Evolutionary conservation across 1,140 invertebrate species (phyloP), one percentile per base, ranked within the genome.

Genomic region (Teleopsis dalmanni): DNA sequence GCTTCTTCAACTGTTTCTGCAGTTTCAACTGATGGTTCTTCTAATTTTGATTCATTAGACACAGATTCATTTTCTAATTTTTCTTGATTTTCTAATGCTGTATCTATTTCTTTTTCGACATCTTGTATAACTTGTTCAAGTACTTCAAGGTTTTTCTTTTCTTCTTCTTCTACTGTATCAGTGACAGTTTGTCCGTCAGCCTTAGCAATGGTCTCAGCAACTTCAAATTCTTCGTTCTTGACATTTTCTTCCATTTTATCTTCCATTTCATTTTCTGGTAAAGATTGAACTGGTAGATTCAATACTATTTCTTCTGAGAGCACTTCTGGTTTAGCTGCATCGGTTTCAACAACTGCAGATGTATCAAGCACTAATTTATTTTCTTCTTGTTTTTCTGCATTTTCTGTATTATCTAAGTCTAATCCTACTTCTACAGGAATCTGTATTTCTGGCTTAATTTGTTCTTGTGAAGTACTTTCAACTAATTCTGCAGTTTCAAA

Each of bases 161-260:
- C 10, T 33, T 33, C 37, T 29, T 50, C 52, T 26, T 35, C 19
- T 29, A 41, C 25, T 13, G 25, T 35, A 13, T 55, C 50, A 0
- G 26, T 10, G 18, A 36, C 21, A 18, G 11, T 23, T 42, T 22
- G 14, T 31, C 9, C 4, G n/a, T 26, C 16, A 5, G 0, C 18
- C 37, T 21, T 50, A 10, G 5, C 4, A 19, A 4, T 22, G 4
- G 3, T 22, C n/a, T 19, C 18, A 23, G 18, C 37, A 8, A 19
- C 25, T n/a, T n/a, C n/a, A n/a, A n/a, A n/a, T n/a, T n/a, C n/a
- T n/a, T n/a, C n/a, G n/a, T n/a, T n/a, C n/a, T n/a, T n/a, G 29
- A n/a, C 8, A 9, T 31, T 11, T 3, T 36, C 19, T 22, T 38
- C 27, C 19, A 26, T n/a, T n/a, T n/a, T n/a, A 9, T 19, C 14